Evolutionary conservation across 2,888 invertebrate genomes (phyloP), one percentile per base, ranked within the genome.

Genomic region (Byasa hedistus): DNA sequence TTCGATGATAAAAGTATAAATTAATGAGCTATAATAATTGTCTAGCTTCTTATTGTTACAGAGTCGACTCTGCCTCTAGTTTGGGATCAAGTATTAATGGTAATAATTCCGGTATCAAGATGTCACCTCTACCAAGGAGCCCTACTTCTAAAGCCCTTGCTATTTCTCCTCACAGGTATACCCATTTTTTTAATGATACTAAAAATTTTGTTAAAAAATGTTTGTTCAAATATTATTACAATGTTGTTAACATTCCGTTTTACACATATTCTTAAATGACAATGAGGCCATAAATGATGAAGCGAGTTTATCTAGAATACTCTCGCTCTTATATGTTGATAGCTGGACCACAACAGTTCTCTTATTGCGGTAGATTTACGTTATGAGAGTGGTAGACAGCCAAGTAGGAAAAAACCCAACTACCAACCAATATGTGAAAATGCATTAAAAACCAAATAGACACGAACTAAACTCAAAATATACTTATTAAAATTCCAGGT

Each of bases 51-150:
- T 39, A 17, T 23, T 21, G 3, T 64, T 84, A 68, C 92, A 86
- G 93, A 85, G 83, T 92, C 88, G 79, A 87, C 86, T 87, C 95
- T 77, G 78, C 94, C 73, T 92, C 94, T 79, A 89, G 94, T 84
- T 69, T 93, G 66, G 93, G 93, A 24, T 94, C 94, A 59, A 94
- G 93, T 78, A 90, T 93, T 87, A 80, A 93, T 89, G 83, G 93
- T 81, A 91, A 92, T 87, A 78, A 91, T 91, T 79, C 93, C 81
- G 81, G 91, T 78, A 87, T 91, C 68, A 91, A 89, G 73, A 89
- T 92, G 88, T 91, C 92, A 5, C 92, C 92, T 3, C 78, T 92
- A 22, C 90, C 87, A 19, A 77, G 78, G 17, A 81, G 77, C 48
- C 78, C 76, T 22, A 69, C 84, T 15, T 73, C 76, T 48, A 74